Conservation (phyloP, 2,888 invertebrate genomes). For the Horisme vitalbata region DNA sequence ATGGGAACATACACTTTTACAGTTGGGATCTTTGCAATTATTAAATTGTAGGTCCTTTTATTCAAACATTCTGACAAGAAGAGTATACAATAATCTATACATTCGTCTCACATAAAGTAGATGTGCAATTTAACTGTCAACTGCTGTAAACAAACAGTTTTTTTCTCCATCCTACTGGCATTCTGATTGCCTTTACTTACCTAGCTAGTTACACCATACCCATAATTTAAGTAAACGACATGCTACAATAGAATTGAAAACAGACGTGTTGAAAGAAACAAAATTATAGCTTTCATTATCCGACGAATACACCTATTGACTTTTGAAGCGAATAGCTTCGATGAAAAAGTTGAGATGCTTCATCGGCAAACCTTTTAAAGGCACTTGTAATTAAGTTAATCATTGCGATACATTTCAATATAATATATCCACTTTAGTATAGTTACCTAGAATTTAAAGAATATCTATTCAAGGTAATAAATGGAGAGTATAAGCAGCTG, state of each 20-base stretch:
- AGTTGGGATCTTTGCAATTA: not conserved
- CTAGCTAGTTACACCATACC: conserved; percentile 29
- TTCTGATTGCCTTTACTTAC: conserved; percentile 33
- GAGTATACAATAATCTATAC: conserved; percentile 7
- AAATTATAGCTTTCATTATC: conserved; percentile 33
- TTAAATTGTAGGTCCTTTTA: not conserved
- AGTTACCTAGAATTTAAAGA: too few species aligned
- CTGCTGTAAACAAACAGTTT: conserved; percentile 39
- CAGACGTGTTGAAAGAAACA: conserved; percentile 33
- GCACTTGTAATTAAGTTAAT: conserved; percentile 39
- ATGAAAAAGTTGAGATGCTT: conserved; percentile 38
- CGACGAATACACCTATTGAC: conserved; percentile 31
- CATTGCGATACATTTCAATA: conserved; percentile 1
- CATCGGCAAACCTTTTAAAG: conserved; percentile 34
- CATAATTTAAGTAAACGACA: conserved; percentile 42
- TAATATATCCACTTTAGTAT: too few species aligned
- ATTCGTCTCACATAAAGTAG: conserved; percentile 6
- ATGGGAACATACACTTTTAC: not conserved
- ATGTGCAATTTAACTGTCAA: conserved; percentile 50
- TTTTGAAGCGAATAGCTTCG: conserved; percentile 37
- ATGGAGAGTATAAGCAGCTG: too few species aligned
- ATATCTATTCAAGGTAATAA: too few species aligned
- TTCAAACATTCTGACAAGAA: conserved; percentile 5
- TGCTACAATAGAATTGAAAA: conserved; percentile 32
- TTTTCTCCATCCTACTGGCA: conserved; percentile 38